Conservation (phyloP, 1,140 invertebrate species). For the Oscheius sp. region DNA sequence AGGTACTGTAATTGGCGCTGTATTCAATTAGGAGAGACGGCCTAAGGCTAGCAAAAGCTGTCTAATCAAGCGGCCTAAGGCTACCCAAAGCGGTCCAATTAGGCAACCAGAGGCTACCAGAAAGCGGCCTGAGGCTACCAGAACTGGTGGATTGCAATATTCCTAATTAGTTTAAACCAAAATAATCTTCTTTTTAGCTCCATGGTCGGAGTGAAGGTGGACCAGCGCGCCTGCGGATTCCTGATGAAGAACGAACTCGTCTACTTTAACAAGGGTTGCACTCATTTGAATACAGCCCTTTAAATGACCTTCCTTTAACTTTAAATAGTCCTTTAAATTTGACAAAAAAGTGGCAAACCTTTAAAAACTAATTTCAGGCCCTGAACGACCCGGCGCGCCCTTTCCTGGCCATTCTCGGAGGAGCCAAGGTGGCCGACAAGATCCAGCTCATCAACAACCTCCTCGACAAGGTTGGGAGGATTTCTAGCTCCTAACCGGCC, state of each 20-base stretch:
- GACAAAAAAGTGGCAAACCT: not conserved
- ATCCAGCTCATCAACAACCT: slow-evolving; percentile 97
- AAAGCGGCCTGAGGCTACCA: too few relatives aligned
- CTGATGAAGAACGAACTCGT: slow-evolving; percentile 93
- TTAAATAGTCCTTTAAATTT: not conserved
- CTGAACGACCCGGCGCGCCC: slow-evolving; percentile 90
- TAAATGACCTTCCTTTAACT: not conserved
- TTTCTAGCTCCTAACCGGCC: too few relatives aligned
- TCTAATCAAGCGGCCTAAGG: too few relatives aligned
- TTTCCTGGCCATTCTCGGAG: slow-evolving; percentile 94
- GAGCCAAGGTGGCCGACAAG: slow-evolving; percentile 98
- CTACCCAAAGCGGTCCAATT: too few relatives aligned
- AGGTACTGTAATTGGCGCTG: slow-evolving; percentile 83
- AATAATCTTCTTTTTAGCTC: slow-evolving; percentile 65
- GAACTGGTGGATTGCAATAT: not conserved
- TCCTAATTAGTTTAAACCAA: not conserved
- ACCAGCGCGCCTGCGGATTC: slow-evolving; percentile 86
- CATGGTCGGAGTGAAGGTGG: slow-evolving; percentile 76
- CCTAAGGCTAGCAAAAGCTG: slow-evolving; percentile 98
- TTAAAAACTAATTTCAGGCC: slow-evolving; percentile 64
- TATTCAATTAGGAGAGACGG: too few relatives aligned
- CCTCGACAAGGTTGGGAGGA: too few relatives aligned
- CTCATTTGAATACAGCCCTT: not conserved
- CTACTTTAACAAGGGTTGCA: slow-evolving; percentile 82
- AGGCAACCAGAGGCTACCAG: too few relatives aligned